Base-by-base conservation (phyloP, 1,140 invertebrate genomes). In the Drosophila sucinea region DNA sequence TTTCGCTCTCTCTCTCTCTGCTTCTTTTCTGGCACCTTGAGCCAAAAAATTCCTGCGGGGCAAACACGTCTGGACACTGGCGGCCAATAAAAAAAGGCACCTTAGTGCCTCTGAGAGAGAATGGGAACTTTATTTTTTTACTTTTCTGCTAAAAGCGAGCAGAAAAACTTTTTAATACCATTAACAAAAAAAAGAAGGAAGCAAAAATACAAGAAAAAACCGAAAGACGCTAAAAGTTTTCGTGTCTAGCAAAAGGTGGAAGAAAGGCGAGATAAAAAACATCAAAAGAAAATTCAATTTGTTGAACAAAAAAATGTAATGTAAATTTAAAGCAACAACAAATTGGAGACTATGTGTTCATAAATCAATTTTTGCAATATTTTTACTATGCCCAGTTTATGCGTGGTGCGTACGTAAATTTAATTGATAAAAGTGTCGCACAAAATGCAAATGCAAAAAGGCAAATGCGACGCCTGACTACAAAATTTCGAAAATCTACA, bases 131-230 rank as follows among this genome's bases (percentile, higher is more conserved):
- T 82, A 6, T 47, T 23, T 11, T n/a, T 86, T 86, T 82, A 23
- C 23, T 44, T 23, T 44, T 23, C 2, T 71, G 56, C 79, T 44
- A 60, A 72, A 77, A 73, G 77, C 82, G 70, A 74, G 51, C 68
- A 72, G n/a, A n/a, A 74, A 77, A 81, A 91, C 85, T 75, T 91
- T 91, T 91, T 91, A 91, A 91, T 91, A 83, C 79, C 80, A 90
- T 91, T 90, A 91, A 77, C 77, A 76, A 62, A 67, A 44, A 65
- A 38, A 44, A 77, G 67, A 63, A 70, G 27, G 60, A 60, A 60
- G 2, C 25, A 29, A 44, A 30, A 57, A 32, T n/a, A n/a, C n/a
- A 35, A 47, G 27, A 47, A 29, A 70, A 10, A 6, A 63, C 61
- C 57, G 35, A 77, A 76, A 73, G 75, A 77, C 67, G 72, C 67